Conservation (phyloP, 2,888 invertebrate genomes). For the Drosophila algonquin region DNA sequence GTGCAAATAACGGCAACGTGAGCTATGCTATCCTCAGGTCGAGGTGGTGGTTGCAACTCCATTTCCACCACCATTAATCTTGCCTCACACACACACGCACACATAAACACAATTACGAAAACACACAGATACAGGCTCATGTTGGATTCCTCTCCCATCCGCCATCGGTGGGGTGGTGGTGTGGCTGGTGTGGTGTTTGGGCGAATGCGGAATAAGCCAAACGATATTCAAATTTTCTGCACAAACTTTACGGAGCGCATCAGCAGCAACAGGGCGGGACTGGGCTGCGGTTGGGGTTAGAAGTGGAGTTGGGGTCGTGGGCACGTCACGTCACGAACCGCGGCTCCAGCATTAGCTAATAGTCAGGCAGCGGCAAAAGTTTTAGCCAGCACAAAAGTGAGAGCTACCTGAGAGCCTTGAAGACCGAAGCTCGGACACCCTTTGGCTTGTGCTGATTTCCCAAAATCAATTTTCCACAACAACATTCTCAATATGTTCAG, state of each 20-base stretch:
- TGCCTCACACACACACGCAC: conserved; percentile 41
- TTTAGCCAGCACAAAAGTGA: conserved; percentile 50
- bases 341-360: conserved; percentile 43
- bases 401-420: not conserved
- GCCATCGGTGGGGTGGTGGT: conserved; percentile 41
- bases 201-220: conserved; percentile 43
- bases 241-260: conserved; percentile 79
- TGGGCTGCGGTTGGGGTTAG: conserved; percentile 34
- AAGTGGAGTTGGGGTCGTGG: not conserved
- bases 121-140: conserved; percentile 34
- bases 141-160: conserved; percentile 44
- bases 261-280: conserved; percentile 59
- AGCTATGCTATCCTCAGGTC: conserved; percentile 15
- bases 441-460: not conserved
- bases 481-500: too few species aligned
- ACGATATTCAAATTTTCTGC: conserved; percentile 75
- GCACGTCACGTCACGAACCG: conserved; percentile 30
- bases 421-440: not conserved
- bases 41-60: conserved; percentile 69
- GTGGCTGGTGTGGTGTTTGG: conserved; percentile 29
- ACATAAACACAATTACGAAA: conserved; percentile 26
- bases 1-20: conserved; percentile 73
- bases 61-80: conserved; percentile 68
- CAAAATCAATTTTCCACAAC: too few species aligned
- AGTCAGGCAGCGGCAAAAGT: conserved; percentile 58